A percentile compares a stretch with the other conserved stretches of the same genome.
Conservation (phyloP, 2,888 invertebrate genomes). For the Achlya flavicornis region DNA sequence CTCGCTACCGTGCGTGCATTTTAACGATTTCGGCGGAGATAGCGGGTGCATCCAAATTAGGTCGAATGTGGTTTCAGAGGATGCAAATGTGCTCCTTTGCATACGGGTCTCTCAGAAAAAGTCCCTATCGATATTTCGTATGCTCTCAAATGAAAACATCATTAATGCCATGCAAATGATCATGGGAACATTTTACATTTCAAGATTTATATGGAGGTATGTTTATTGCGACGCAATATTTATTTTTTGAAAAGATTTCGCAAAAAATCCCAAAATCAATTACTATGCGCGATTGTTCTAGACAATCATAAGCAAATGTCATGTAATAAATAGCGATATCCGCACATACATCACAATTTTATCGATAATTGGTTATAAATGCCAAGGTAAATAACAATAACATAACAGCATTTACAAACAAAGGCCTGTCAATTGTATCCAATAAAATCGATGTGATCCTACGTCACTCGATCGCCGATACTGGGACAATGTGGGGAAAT, state of each 20-base stretch:
- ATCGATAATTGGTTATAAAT: constrained; percentile 51
- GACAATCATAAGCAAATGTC: constrained; percentile 11
- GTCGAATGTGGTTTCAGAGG: constrained; percentile 59
- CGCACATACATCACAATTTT: constrained; percentile 44
- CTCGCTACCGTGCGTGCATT: constrained; percentile 78
- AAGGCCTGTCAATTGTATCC: constrained; percentile 68
- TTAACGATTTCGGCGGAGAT: constrained; percentile 74
- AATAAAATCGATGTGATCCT: constrained; percentile 69
- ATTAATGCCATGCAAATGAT: constrained; percentile 71
- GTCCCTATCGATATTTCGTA: constrained; percentile 52
- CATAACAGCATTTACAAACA: constrained; percentile 69
- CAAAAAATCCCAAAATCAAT: neutral
- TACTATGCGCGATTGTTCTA: constrained; percentile 1
- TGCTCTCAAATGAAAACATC: constrained; percentile 68
- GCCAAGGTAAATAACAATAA: constrained; percentile 41
- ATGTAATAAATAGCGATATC: constrained; percentile 35
- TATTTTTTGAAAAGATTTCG: neutral
- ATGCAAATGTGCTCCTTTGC: constrained; percentile 77
- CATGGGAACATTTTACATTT: constrained; percentile 50
- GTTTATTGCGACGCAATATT: neutral
- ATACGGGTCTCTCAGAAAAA: constrained; percentile 57
- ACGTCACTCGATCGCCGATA: constrained; percentile 47
- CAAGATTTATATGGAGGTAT: constrained; percentile 18
- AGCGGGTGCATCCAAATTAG: constrained; percentile 78
- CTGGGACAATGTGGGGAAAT: constrained; percentile 65